phyloP scores from a whole-genome alignment of 1,140 invertebrate genomes.

The Luehdorfia chinensis region DNA sequence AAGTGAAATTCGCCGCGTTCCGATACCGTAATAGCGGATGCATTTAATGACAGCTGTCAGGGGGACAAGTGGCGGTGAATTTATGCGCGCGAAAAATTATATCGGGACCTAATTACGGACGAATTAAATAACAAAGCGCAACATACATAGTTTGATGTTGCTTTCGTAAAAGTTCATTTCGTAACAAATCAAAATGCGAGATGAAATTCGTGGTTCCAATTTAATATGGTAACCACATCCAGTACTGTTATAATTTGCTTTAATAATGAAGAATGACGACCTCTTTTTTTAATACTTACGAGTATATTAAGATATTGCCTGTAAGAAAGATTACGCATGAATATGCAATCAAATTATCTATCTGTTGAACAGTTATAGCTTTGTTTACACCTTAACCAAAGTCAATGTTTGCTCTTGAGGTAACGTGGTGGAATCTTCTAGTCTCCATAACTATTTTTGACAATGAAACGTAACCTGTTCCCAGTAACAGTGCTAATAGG shows the following conservation, averaged over 20 bases:
- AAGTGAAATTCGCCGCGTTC: constrained; percentile 57
- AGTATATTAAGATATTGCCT: background rate
- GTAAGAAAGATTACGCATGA: too few species aligned
- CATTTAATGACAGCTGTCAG: constrained; percentile 67
- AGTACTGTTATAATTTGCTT: background rate
- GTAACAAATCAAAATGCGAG: background rate
- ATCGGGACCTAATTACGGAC: constrained; percentile 38
- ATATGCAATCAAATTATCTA: too few species aligned
- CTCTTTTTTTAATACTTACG: background rate
- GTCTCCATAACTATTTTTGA: too few species aligned
- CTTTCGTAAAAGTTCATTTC: background rate
- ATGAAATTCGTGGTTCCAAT: background rate
- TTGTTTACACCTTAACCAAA: too few species aligned
- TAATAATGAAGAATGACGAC: background rate
- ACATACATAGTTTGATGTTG: background rate
- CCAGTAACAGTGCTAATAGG: too few species aligned
- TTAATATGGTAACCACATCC: background rate
- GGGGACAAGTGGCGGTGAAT: constrained; percentile 34
- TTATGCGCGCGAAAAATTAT: constrained; percentile 45
- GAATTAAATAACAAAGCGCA: constrained; percentile 13
- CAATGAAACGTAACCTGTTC: too few species aligned
- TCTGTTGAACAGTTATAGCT: too few species aligned
- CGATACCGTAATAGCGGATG: constrained; percentile 39
- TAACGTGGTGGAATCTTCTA: too few species aligned
- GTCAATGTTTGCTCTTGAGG: too few species aligned